phyloP scores from a whole-genome alignment of 2,113 vertebrate genomes.

The Mormyrus iriodes region DNA sequence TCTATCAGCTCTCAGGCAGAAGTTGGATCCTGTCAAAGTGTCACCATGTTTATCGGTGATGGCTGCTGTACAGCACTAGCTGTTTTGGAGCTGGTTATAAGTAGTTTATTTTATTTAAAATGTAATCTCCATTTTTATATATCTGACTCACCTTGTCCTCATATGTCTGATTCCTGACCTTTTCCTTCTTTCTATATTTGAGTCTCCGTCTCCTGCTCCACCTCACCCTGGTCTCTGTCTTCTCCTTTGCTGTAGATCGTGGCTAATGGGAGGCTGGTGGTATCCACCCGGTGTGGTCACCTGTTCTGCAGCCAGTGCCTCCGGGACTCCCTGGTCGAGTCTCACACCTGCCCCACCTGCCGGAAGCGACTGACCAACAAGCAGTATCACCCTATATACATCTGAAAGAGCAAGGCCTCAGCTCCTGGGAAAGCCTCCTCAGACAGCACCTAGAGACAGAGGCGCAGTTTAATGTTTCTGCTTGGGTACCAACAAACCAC shows the following conservation, averaged over 20 bases:
- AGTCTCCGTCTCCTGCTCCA: background rate
- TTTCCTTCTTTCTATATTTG: background rate
- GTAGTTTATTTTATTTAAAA: too few species aligned
- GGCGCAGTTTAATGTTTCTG: background rate
- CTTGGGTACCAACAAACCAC: background rate
- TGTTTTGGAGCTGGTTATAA: too few species aligned
- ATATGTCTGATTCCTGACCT: background rate
- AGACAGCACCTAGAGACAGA: background rate
- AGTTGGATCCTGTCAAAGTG: too few species aligned
- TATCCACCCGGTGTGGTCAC: conserved; percentile 89
- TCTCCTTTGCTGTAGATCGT: conserved; percentile 68
- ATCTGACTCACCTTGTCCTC: background rate
- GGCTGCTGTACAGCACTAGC: too few species aligned
- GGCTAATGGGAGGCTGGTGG: conserved; percentile 80
- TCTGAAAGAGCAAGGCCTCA: conserved; percentile 59
- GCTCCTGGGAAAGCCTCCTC: conserved; percentile 22
- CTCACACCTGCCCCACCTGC: conserved; percentile 85
- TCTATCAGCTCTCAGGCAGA: background rate
- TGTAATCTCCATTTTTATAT: background rate
- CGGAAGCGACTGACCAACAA: conserved; percentile 83
- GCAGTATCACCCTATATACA: conserved; percentile 92
- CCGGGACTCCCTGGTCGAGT: conserved; percentile 75
- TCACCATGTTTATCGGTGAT: too few species aligned
- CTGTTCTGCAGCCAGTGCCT: conserved; percentile 95
- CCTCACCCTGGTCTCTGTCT: background rate